Evolutionary conservation across 2,888 invertebrate species (phyloP), one percentile per base, ranked within the genome.

Genomic region (Herminia tarsipennalis): DNA sequence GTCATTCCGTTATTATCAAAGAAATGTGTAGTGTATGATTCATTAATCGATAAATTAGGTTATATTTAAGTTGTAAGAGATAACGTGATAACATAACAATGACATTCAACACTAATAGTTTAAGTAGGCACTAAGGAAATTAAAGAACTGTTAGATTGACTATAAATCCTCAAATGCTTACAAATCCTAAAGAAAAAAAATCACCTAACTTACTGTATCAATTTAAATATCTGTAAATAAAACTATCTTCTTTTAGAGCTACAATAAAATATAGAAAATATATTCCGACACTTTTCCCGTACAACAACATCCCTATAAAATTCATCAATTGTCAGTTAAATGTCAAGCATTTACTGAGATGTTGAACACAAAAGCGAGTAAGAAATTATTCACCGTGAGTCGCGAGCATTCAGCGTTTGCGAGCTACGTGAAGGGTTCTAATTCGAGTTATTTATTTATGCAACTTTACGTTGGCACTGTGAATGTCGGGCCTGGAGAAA

Each of bases 361-460:
- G 65, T 58, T 56, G 65, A 69, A 53, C 63, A 70, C 62, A 74
- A 74, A 72, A 68, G 66, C 62, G 58, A 47, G 58, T 61, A 57
- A 63, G 69, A 66, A 74, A 78, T 78, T 76, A 79, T 76, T 78
- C 73, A 71, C 65, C 55, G 65, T 69, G 57, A 69, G 63, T 62
- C 65, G 51, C 62, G 51, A 66, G 63, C 69, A 70, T 74, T 77
- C 70, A 66, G 49, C 61, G 66, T 66, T 68, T 66, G 68, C 64
- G 69, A 73, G 74, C 62, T 70, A 73, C 66, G 70, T 66, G 70
- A 76, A 80, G 81, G 85, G 84, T 77, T 78, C 75, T 76, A 77
- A 79, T 83, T 78, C 72, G 64, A 77, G 67, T 78, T 81, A 84
- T 83, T 86, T 84, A 84, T 85, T 83, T 79, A 83, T 83, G 78